Percentiles rank a stretch among this genome's conserved stretches.
Conservation (phyloP, 2,797 vertebrate species). For the Philypnodon macrostomus region DNA sequence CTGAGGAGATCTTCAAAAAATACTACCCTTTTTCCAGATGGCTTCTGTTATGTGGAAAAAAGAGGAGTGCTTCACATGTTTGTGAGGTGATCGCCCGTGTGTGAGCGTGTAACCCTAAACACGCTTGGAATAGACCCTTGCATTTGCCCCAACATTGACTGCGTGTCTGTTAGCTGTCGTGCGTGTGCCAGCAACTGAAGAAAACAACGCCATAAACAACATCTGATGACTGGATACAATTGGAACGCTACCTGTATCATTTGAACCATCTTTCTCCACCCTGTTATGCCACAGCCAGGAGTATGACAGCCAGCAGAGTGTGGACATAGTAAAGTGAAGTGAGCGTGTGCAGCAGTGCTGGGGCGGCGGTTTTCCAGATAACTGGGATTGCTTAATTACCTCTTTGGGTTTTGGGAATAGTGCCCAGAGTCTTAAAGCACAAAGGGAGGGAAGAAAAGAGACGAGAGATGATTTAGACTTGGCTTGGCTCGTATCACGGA, state of each 20-base stretch:
- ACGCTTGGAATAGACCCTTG: constrained; percentile 43
- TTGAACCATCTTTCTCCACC: constrained; percentile 36
- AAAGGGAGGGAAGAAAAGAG: constrained; percentile 39
- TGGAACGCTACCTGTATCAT: constrained; percentile 34
- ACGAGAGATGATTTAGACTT: constrained; percentile 28
- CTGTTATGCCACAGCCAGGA: constrained; percentile 22
- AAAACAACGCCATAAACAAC: constrained; percentile 45
- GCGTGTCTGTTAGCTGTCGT: constrained; percentile 32
- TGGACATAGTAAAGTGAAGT: constrained; percentile 16
- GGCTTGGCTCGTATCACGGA: constrained; percentile 22
- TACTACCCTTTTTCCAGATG: not conserved
- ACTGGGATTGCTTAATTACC: constrained; percentile 62
- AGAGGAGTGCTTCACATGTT: constrained; percentile 19
- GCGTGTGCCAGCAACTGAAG: constrained; percentile 31
- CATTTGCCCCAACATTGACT: constrained; percentile 9
- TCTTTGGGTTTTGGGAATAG: constrained; percentile 56
- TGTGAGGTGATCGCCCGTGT: constrained; percentile 26
- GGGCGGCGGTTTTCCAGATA: constrained; percentile 59
- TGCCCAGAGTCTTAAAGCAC: constrained; percentile 44
- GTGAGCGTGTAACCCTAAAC: constrained; percentile 43
- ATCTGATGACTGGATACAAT: constrained; percentile 28
- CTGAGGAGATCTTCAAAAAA: constrained; percentile 6
- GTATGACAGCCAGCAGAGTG: constrained; percentile 26
- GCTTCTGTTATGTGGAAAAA: constrained; percentile 20
- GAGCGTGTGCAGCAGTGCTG: constrained; percentile 28